phyloP scores from a whole-genome alignment of 2,888 invertebrate genomes.

The Andrena bucephala region DNA sequence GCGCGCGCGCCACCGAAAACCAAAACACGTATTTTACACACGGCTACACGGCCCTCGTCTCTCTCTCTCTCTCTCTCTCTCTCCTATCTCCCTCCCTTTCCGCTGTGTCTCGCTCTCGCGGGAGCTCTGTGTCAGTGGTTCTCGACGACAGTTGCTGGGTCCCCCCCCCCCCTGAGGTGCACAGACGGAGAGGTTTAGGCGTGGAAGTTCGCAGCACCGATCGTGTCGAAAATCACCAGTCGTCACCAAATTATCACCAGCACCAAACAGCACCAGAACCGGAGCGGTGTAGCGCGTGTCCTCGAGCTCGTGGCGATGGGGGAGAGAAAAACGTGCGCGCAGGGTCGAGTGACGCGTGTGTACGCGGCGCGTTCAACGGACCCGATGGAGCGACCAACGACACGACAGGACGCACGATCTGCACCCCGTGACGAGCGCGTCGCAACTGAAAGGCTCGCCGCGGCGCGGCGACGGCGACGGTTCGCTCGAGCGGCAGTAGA shows the following conservation, averaged over 20 bases:
- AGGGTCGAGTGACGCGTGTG: conserved; percentile 33
- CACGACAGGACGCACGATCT: conserved; percentile 73
- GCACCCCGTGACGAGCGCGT: conserved; percentile 85
- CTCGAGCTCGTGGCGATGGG: conserved; percentile 19
- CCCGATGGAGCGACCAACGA: conserved; percentile 52
- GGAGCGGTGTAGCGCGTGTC: conserved; percentile 5
- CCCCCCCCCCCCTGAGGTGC: background rate
- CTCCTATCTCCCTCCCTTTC: background rate
- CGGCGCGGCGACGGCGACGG: conserved; percentile 78
- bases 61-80: conserved; percentile 12
- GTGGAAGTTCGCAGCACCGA: conserved; percentile 15
- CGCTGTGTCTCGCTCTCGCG: background rate
- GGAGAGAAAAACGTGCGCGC: conserved; percentile 41
- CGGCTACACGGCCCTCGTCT: background rate
- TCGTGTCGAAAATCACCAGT: conserved; percentile 42
- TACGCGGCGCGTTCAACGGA: conserved; percentile 59
- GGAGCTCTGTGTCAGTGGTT: too few relatives aligned
- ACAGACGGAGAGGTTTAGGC: too few relatives aligned
- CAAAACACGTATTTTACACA: conserved; percentile 11
- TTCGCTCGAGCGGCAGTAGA: conserved; percentile 73
- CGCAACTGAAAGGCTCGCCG: conserved; percentile 84
- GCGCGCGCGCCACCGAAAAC: conserved; percentile 42
- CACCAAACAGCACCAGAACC: conserved; percentile 45
- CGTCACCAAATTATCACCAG: conserved; percentile 45
- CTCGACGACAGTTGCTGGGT: background rate